Conservation (phyloP, 2,888 invertebrate genomes). For the Heliconius sara region DNA sequence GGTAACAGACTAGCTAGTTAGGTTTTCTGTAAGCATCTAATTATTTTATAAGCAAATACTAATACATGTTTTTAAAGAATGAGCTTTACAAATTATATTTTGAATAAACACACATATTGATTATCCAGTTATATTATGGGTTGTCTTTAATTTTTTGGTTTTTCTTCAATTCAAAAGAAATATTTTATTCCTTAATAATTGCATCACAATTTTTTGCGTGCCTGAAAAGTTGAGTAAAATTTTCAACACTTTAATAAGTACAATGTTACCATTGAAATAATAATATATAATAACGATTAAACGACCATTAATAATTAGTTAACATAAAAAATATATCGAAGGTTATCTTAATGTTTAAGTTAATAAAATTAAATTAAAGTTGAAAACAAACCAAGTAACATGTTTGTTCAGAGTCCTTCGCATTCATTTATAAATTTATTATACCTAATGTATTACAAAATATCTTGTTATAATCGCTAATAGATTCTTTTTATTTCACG, state of each 20-base stretch:
- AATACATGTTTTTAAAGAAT: not conserved
- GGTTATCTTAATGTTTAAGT: not conserved
- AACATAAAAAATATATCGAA: not conserved
- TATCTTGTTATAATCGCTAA: not conserved
- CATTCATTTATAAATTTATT: slow-evolving; percentile 13
- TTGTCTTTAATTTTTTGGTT: not conserved
- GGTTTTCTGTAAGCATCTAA: not conserved
- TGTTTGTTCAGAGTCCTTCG: not conserved
- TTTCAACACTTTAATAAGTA: not conserved
- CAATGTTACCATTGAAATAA: not conserved
- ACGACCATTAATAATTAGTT: not conserved
- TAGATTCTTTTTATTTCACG: not conserved
- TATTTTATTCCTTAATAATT: slow-evolving; percentile 2
- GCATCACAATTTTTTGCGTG: not conserved
- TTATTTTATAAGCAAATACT: not conserved
- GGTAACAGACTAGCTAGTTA: no score
- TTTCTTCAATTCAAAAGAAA: not conserved
- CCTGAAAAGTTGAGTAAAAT: not conserved
- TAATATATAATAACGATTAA: not conserved
- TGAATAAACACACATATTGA: not conserved
- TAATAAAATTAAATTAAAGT: not conserved
- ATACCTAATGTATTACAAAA: not conserved
- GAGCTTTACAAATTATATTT: not conserved
- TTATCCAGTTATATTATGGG: not conserved
- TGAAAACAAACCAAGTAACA: slow-evolving; percentile 15